phyloP scores from a whole-genome alignment of 1,140 invertebrate species.

The Macrobrachium nipponense region DNA sequence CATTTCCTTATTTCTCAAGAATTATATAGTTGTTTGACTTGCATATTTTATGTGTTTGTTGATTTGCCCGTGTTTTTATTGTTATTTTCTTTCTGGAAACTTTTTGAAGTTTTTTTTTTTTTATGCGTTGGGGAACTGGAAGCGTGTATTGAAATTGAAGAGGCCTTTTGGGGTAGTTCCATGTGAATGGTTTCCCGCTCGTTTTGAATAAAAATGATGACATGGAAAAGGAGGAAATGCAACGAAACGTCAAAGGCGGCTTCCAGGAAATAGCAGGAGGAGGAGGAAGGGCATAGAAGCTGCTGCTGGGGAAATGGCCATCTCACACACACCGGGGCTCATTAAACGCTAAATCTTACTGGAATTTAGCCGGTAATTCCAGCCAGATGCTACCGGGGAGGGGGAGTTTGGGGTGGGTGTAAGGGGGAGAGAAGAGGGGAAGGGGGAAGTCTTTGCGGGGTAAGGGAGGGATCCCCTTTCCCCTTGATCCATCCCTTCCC shows the following conservation, averaged over 20 bases:
- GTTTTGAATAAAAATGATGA: not conserved
- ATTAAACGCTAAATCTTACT: conserved; percentile 59
- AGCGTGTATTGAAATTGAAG: too few relatives aligned
- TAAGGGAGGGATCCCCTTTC: too few relatives aligned
- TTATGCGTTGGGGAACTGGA: too few relatives aligned
- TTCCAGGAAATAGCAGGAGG: not conserved
- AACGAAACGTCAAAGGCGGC: not conserved
- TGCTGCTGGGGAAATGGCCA: conserved; percentile 44
- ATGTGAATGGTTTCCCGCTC: too few relatives aligned
- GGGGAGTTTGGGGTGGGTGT: too few relatives aligned
- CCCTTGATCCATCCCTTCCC: not conserved
- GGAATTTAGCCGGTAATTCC: conserved; percentile 58
- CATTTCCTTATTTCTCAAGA: too few relatives aligned
- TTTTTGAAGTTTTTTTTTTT: too few relatives aligned
- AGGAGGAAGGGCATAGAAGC: not conserved
- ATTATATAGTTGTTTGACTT: too few relatives aligned
- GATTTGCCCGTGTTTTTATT: too few relatives aligned
- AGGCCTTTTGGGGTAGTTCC: too few relatives aligned
- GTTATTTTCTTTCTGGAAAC: too few relatives aligned
- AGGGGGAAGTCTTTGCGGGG: not conserved
- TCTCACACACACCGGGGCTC: conserved; percentile 51
- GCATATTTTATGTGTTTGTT: too few relatives aligned
- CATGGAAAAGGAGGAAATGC: not conserved
- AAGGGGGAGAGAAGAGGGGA: conserved; percentile 14
- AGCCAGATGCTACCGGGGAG: conserved; percentile 48